Evolutionary conservation across 2,888 invertebrate genomes (phyloP).

Genomic region (Dasysyrphus tricinctus): DNA sequence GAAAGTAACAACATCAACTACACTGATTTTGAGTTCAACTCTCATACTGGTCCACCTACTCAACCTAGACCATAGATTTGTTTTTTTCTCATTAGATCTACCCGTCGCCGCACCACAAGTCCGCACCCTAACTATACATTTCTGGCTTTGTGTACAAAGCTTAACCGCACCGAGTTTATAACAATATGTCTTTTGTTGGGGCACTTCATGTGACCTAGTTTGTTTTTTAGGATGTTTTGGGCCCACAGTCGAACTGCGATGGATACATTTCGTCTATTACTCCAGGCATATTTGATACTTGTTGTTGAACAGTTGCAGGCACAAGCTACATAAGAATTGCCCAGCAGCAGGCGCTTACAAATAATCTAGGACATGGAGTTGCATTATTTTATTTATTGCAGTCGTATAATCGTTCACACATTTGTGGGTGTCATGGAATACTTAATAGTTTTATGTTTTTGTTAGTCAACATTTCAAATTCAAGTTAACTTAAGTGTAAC

Average conservation of each 20-base stretch:
- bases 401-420: not conserved
- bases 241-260: slow-evolving; percentile 6
- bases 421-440: not conserved
- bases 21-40: slow-evolving; percentile 4
- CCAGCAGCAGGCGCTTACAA: not conserved
- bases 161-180: slow-evolving; percentile 42
- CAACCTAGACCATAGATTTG: slow-evolving; percentile 33
- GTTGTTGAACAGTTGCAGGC: not conserved
- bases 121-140: slow-evolving; percentile 27
- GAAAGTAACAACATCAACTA: slow-evolving; percentile 60
- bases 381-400: not conserved
- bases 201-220: slow-evolving; percentile 72
- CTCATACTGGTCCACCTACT: slow-evolving; percentile 64
- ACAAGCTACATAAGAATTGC: slow-evolving; percentile 16
- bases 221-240: slow-evolving; percentile 41
- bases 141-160: not conserved
- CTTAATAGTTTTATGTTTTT: too few relatives aligned
- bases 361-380: not conserved
- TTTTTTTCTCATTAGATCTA: slow-evolving; percentile 14
- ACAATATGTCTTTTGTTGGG: slow-evolving; percentile 64
- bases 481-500: too few relatives aligned
- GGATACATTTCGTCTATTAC: slow-evolving; percentile 24
- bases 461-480: too few relatives aligned
- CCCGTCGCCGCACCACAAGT: slow-evolving; percentile 11
- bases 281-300: slow-evolving; percentile 26